Conservation (phyloP, 2,113 vertebrate genomes). For the Scolopax mira region DNA sequence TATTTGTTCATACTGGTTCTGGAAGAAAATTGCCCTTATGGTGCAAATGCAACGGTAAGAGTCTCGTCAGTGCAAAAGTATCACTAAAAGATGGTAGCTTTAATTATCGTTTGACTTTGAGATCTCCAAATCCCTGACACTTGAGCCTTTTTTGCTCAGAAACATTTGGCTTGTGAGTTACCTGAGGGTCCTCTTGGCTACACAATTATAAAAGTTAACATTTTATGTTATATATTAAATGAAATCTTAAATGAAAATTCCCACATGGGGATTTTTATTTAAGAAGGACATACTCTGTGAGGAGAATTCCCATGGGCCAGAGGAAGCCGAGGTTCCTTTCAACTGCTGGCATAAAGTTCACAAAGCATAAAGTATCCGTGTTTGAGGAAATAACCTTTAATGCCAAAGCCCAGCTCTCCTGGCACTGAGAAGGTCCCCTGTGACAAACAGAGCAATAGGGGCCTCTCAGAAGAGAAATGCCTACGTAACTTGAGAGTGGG, state of each 20-base stretch:
- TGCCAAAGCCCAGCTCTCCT: not conserved
- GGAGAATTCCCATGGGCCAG: not conserved
- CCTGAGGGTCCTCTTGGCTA: not conserved
- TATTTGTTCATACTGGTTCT: not conserved
- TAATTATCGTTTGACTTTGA: not conserved
- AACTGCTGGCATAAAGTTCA: not conserved
- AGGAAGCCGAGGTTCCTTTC: not conserved
- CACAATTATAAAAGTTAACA: not conserved
- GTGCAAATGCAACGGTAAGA: not conserved
- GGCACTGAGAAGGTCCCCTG: not conserved
- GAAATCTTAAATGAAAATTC: not conserved
- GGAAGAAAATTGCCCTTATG: not conserved
- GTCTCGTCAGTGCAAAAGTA: not conserved
- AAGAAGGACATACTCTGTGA: not conserved
- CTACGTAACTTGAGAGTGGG: not conserved
- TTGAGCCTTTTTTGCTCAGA: not conserved
- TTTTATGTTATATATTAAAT: too few species aligned
- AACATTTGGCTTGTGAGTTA: not conserved
- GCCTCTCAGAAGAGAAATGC: not conserved
- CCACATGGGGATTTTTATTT: not conserved
- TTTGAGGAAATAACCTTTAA: not conserved
- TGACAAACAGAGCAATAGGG: not conserved
- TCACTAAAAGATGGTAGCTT: not conserved
- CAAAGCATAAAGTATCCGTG: not conserved
- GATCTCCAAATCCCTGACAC: not conserved